These are phyloP conservation scores for Thymallus thymallus DNA, from an alignment of 2,113 vertebrate species.

Conservation along the genomic window DNA sequence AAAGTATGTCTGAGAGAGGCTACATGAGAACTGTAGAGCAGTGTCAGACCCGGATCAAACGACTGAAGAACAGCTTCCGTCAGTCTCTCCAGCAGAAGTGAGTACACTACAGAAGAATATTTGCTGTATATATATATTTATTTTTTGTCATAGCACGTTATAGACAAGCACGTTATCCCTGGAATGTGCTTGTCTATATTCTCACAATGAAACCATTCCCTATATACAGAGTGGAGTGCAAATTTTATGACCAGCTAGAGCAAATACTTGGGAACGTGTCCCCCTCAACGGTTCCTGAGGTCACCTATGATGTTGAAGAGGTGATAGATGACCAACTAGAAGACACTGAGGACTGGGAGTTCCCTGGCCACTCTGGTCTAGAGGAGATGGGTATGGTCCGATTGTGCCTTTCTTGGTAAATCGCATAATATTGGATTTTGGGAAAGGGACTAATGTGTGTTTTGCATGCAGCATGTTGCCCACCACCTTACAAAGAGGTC, in stretches of 20 bases:
- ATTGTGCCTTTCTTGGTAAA: background rate
- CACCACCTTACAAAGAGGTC: background rate
- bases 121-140: background rate
- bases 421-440: background rate
- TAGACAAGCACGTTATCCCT: background rate
- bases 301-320: conserved; percentile 53
- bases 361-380: conserved; percentile 41
- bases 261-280: conserved; percentile 45
- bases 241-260: conserved; percentile 62
- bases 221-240: conserved; percentile 56
- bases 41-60: conserved; percentile 72
- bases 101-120: conserved; percentile 3
- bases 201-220: background rate
- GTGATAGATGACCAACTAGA: conserved; percentile 45
- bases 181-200: background rate
- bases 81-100: conserved; percentile 52
- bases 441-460: background rate
- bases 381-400: conserved; percentile 49
- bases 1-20: conserved; percentile 66
- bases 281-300: conserved; percentile 38
- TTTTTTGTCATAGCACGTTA: background rate
- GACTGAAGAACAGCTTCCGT: conserved; percentile 66
- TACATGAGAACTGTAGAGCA: conserved; percentile 68
- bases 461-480: background rate
- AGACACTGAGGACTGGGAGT: conserved; percentile 61